Base-by-base conservation (phyloP, 2,797 vertebrate species). In the Hydrophis major region DNA sequence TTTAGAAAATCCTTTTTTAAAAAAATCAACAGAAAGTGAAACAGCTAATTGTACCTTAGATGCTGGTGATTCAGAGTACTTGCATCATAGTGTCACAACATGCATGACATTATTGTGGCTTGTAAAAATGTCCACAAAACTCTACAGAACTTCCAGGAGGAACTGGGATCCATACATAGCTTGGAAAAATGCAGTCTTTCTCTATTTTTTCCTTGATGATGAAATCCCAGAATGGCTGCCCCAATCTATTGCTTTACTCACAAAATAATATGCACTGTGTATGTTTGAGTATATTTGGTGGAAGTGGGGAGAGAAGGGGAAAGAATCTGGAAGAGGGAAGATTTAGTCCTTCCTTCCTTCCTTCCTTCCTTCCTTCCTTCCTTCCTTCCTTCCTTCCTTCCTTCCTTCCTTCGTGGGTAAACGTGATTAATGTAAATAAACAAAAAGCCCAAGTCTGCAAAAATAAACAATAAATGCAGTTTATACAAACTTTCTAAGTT, bases 21-120 rank as follows among this genome's bases (percentile, higher is more conserved):
- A 8, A 60, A 63, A 63, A n/a, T 93, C 90, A 86, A 86, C 94
- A 88, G 91, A 90, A 20, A 27, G 74, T 90, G 63, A 95, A 93
- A 94, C 94, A 96, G 94, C 93, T 96, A 92, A 60, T 96, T 96
- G 94, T 94, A 96, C 95, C 96, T 94, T 96, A 97, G 96, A 96
- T 96, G 94, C 94, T 94, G 91, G 90, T 97, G 95, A 96, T 91
- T 96, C 94, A 95, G 92, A 94, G 95, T 92, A 89, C 89, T 95
- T 89, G 95, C 13, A 94, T 93, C 93, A 89, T 95, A 92, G 14
- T 18, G 66, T 37, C 66, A 18, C 16, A 13, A 74, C 5, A 20
- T 20, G 66, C 32, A 1, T 37, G 66, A 8, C 2, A 32, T 74
- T 37, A 74, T 32, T 32, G 66, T 8, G 66, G 66, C 66, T 74